Base-by-base conservation (phyloP, 2,113 vertebrate species). In the Oreochromis niloticus region DNA sequence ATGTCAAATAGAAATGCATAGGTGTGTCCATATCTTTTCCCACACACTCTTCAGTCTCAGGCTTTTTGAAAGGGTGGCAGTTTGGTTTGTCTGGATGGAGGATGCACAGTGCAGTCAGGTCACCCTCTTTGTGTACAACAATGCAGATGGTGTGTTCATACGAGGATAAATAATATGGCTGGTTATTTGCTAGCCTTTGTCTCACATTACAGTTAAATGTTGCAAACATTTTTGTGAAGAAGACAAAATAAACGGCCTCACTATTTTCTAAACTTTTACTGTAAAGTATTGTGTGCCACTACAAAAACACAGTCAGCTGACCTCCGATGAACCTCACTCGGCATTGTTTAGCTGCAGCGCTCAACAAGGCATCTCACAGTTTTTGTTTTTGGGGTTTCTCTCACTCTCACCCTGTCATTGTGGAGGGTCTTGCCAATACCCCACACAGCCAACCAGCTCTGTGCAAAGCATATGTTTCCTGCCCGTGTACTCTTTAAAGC, bases 331-430 rank as follows among this genome's bases (percentile, higher is more conserved):
- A 91, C 91, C 73, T 86, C 30, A 14, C 54, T 63, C 66, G 3
- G 82, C 85, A 87, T 94, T 94, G 93, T 94, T 91, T 92, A 87
- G 89, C 87, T 27, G 81, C 86, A 66, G 63, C 17, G 30, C 68
- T 78, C 82, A 80, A 84, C 66, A 79, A 90, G 83, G 81, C 55
- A n/a, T 82, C 36, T 61, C 57, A 61, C 87, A 93, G 85, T 90
- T 91, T 88, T 89, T 79, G 86, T 78, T 52, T 85, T 90, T 82
- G 73, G 50, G 48, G 81, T 81, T 89, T 93, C 83, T 92, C 83
- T 93, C 88, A 84, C 91, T 68, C 84, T 89, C 85, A 24, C 82
- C 55, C 87, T 83, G 85, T 89, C 92, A 87, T 83, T 80, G 87
- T 6, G 79, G 84, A 87, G 86, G 81, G 88, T 91, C 91, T 79